Conservation (phyloP, 2,888 invertebrate species). For the Tiphia femorata region DNA sequence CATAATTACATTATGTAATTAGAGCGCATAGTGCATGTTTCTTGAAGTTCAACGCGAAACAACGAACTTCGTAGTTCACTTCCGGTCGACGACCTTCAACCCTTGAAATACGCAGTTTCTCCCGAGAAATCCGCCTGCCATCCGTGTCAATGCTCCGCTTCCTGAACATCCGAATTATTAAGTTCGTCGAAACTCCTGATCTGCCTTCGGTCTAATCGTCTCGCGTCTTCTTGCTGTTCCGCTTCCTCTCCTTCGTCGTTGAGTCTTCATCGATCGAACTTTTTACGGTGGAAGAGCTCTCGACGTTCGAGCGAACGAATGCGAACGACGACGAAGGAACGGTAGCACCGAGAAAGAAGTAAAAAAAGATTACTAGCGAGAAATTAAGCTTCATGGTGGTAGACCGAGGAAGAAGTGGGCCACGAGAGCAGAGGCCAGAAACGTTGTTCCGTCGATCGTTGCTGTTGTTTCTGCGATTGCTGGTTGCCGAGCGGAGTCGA, state of each 20-base stretch:
- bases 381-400: slow-evolving; percentile 16
- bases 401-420: slow-evolving; percentile 3
- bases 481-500: background rate
- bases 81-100: too few species aligned
- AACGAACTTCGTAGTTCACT: too few species aligned
- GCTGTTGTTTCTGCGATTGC: background rate
- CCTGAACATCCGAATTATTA: background rate
- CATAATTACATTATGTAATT: too few species aligned
- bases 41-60: too few species aligned
- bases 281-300: slow-evolving; percentile 13
- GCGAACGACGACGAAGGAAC: slow-evolving; percentile 14
- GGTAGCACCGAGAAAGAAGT: background rate
- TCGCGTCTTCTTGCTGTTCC: slow-evolving; percentile 34
- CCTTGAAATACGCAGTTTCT: too few species aligned
- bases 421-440: background rate
- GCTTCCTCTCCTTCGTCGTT: slow-evolving; percentile 23
- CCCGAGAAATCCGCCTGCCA: too few species aligned
- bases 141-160: background rate
- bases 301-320: background rate
- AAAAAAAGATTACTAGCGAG: background rate
- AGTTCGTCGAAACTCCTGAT: slow-evolving; percentile 15
- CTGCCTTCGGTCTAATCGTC: slow-evolving; percentile 20
- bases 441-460: background rate
- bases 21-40: too few species aligned
- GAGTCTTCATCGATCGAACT: slow-evolving; percentile 24